These are phyloP conservation scores for Caenorhabditis sulstoni DNA, from an alignment of 2,888 invertebrate genomes.

Conservation along the genomic window DNA sequence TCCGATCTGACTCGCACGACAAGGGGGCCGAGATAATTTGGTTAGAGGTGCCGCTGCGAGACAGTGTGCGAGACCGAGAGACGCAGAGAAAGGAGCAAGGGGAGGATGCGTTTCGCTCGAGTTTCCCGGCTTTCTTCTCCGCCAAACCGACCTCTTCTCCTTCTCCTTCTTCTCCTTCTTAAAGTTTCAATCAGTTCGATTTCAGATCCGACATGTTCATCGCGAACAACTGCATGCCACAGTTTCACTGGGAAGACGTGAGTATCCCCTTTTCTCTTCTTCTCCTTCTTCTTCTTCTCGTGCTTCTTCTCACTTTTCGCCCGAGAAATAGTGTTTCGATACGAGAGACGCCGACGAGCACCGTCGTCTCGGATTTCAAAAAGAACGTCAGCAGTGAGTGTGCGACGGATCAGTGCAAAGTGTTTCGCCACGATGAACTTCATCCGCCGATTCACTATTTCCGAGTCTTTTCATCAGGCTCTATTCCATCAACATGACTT, in stretches of 20 bases:
- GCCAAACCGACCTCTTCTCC: conserved; percentile 18
- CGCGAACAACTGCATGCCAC: conserved; percentile 59
- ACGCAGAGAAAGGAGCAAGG: conserved; percentile 22
- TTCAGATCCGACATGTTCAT: conserved; percentile 45
- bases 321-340: background rate
- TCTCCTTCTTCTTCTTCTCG: background rate
- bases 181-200: no score
- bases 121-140: conserved; percentile 33
- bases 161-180: conserved; percentile 4
- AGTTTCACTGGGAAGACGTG: conserved; percentile 59
- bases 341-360: conserved; percentile 4
- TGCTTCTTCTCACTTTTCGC: conserved; percentile 4
- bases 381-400: conserved; percentile 12
- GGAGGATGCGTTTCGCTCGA: conserved; percentile 15
- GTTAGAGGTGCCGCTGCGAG: conserved; percentile 32
- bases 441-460: conserved; percentile 42
- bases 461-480: conserved; percentile 51
- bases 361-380: conserved; percentile 25
- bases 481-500: conserved; percentile 51
- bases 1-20: conserved; percentile 8
- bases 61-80: conserved; percentile 13
- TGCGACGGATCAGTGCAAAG: background rate
- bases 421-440: conserved; percentile 50
- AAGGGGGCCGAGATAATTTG: conserved; percentile 22
- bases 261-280: conserved; percentile 13